A percentile compares a stretch with the other conserved stretches of the same genome.
Evolutionary conservation across 2,797 vertebrate species (phyloP).

Genomic region (Anisognathus igniventris): DNA sequence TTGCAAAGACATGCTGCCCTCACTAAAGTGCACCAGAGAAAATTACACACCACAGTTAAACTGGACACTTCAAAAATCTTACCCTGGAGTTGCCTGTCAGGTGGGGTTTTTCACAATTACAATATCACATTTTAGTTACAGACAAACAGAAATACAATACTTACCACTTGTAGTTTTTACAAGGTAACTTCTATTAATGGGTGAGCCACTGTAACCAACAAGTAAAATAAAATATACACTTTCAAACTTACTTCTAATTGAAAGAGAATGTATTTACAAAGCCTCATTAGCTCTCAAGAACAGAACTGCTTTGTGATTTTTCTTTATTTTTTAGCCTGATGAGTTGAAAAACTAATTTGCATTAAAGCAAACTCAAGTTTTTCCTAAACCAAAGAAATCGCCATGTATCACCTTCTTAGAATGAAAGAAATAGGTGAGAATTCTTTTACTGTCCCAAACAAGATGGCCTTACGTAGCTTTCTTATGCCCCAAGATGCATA

Average conservation of each 20-base stretch:
- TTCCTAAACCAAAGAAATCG: neutral
- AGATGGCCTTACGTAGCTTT: neutral
- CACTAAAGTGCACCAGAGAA: neutral
- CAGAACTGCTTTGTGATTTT: neutral
- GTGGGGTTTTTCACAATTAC: neutral
- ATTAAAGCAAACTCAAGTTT: neutral
- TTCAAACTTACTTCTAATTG: neutral
- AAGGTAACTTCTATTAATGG: neutral
- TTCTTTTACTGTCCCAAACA: neutral
- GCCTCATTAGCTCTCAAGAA: neutral
- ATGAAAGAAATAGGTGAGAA: neutral
- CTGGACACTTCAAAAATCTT: neutral
- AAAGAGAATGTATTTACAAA: neutral
- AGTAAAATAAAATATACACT: neutral
- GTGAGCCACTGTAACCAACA: neutral
- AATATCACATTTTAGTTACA: neutral
- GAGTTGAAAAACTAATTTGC: neutral
- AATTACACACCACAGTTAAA: neutral
- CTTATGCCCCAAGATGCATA: neutral
- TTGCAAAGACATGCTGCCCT: neutral
- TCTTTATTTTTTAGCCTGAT: neutral
- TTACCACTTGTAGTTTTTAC: neutral
- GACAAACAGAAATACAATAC: neutral
- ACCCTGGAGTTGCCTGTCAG: neutral
- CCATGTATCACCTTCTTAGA: neutral